Evolutionary conservation across 1,140 invertebrate species (phyloP).

Genomic region (Tetramorium parvispinum): DNA sequence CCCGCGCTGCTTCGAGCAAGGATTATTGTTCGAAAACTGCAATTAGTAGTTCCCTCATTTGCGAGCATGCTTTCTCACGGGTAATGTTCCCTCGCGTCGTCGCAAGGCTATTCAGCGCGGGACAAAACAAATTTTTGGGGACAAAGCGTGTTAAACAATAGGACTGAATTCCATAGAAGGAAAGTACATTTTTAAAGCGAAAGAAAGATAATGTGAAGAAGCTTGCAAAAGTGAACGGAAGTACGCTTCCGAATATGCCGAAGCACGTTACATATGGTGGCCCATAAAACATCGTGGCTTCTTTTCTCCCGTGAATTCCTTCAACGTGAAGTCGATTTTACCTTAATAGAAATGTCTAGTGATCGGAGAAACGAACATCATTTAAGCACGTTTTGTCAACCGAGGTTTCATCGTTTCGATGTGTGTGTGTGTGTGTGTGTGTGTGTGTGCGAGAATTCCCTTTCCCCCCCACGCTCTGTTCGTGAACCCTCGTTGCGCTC

Average conservation of each 20-base stretch:
- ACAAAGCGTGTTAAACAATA: constrained; percentile 56
- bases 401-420: constrained; percentile 16
- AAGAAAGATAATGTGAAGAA: constrained; percentile 18
- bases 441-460: not conserved
- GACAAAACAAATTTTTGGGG: constrained; percentile 54
- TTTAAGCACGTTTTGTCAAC: constrained; percentile 72
- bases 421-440: not conserved
- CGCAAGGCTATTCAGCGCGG: constrained; percentile 27
- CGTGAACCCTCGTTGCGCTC: constrained; percentile 27
- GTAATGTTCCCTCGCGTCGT: constrained; percentile 38
- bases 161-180: not conserved
- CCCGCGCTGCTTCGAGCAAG: not conserved
- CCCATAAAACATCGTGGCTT: not conserved
- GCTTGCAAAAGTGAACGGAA: constrained; percentile 23
- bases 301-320: not conserved
- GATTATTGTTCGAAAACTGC: constrained; percentile 55
- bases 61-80: constrained; percentile 48
- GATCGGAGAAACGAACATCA: constrained; percentile 35
- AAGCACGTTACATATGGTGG: not conserved
- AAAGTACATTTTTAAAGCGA: constrained; percentile 13
- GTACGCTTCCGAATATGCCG: constrained; percentile 23
- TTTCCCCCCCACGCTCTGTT: not conserved
- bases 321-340: not conserved
- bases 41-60: constrained; percentile 56
- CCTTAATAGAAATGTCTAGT: constrained; percentile 25